A percentile compares a stretch with the other conserved stretches of the same genome.
Evolutionary conservation across 1,140 invertebrate species (phyloP).

Genomic region (Neodiprion virginianus): DNA sequence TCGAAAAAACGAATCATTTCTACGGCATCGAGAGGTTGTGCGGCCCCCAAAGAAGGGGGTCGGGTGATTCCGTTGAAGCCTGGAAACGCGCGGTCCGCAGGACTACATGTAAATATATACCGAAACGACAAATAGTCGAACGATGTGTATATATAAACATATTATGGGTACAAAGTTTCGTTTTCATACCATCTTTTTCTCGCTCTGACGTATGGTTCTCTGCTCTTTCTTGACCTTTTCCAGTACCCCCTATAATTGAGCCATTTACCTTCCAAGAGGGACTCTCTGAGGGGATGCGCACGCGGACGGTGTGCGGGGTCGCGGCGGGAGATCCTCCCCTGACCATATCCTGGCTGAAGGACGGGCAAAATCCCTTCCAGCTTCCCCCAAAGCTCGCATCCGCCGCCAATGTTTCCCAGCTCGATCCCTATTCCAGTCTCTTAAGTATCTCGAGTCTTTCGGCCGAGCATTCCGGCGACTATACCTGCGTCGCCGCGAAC

Average conservation of each 20-base stretch:
- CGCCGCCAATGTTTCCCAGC: constrained; percentile 72
- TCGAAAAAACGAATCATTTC: too few species aligned
- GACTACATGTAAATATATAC: too few species aligned
- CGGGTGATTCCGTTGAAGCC: too few species aligned
- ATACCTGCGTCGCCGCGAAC: constrained; percentile 83
- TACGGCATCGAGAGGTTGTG: too few species aligned
- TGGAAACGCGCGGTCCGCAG: too few species aligned
- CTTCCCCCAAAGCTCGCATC: constrained; percentile 67
- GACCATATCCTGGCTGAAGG: constrained; percentile 80
- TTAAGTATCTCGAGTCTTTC: constrained; percentile 79
- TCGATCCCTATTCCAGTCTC: constrained; percentile 78
- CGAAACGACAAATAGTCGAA: too few species aligned
- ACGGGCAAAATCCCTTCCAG: constrained; percentile 67
- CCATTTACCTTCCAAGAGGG: constrained; percentile 84
- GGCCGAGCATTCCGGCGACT: constrained; percentile 78
- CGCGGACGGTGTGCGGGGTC: constrained; percentile 84
- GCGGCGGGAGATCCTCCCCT: constrained; percentile 81
- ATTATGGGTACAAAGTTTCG: constrained; percentile 20
- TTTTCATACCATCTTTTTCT: constrained; percentile 64
- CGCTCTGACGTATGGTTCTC: constrained; percentile 69
- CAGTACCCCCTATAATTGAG: constrained; percentile 86
- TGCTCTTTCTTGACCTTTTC: constrained; percentile 69
- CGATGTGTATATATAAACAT: background rate
- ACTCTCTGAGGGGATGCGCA: constrained; percentile 83
- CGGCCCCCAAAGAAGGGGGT: too few species aligned